Evolutionary conservation across 2,797 vertebrate genomes (phyloP), one percentile per base, ranked within the genome.

Genomic region (Cygnus olor): DNA sequence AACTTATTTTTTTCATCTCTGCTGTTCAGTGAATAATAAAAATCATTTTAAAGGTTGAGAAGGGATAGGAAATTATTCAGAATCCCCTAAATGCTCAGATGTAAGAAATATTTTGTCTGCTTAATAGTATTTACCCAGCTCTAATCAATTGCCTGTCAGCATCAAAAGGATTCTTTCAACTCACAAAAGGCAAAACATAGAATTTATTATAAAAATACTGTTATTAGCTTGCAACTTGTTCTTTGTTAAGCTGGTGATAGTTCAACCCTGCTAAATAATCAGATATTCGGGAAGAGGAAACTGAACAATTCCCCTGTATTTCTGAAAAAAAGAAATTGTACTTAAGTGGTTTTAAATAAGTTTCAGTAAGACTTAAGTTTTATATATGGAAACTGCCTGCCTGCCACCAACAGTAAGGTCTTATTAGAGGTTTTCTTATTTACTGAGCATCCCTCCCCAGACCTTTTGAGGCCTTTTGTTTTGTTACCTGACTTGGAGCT

Each of bases 121-220:
- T 76, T 85, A 76, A 51, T 54, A 28, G 22, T 51, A 19, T 88
- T 93, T 88, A 53, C 66, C 38, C 57, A 73, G 14, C 28, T 53
- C 34, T 60, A 91, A 85, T 70, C 73, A 91, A 49, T 54, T 80
- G 18, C 44, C 54, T 76, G 54, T 58, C 53, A 36, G 49, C 54
- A 69, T 13, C 0, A 0, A 69, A 95, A 85, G 58, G 51, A 51
- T 28, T 81, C 28, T 85, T 96, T 61, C 76, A 73, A 42, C 32
- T 94, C 40, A 56, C 58, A 76, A 76, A 86, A 86, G 36, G 10
- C 32, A 94, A 91, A 93, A 30, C 27, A 76, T 64, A 80, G 63
- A 56, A 85, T 92, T 89, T 22, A 87, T 72, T 91, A 71, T 72
- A 44, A 96, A 94, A 96, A 86, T 71, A 68, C 28, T 49, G 24